Percentiles rank a stretch among this genome's conserved stretches.
These are phyloP conservation scores for Lasioglossum villosulum DNA, from an alignment of 2,888 invertebrate species.

Conservation along the genomic window DNA sequence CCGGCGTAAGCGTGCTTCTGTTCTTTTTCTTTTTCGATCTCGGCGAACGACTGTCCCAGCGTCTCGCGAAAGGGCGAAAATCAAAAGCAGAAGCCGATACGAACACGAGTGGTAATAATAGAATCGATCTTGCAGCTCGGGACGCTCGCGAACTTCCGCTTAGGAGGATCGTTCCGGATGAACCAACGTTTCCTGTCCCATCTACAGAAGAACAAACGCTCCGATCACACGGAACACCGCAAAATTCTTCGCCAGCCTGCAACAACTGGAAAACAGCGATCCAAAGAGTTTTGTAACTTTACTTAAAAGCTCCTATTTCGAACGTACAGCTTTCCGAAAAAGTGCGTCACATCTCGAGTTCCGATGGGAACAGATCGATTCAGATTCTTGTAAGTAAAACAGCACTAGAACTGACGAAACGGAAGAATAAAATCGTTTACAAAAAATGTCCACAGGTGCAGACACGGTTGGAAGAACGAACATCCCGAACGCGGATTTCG, in stretches of 20 bases:
- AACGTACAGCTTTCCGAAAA: not conserved
- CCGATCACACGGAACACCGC: not conserved
- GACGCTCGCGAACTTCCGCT: slow-evolving; percentile 3
- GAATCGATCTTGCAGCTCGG: not conserved
- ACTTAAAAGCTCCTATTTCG: not conserved
- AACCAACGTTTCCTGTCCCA: not conserved
- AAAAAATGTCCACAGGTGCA: not conserved
- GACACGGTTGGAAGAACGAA: not conserved
- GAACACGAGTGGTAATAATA: not conserved
- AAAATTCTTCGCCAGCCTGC: not conserved
- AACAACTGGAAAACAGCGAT: not conserved
- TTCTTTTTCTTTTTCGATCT: slow-evolving; percentile 14
- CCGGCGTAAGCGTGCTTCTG: slow-evolving; percentile 49
- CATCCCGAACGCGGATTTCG: not conserved
- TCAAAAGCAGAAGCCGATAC: slow-evolving; percentile 15
- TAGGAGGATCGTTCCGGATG: slow-evolving; percentile 3
- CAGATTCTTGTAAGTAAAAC: not conserved
- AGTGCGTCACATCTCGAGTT: not conserved
- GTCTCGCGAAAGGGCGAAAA: slow-evolving; percentile 13
- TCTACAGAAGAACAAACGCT: not conserved
- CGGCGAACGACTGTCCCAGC: not conserved
- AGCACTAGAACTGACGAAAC: not conserved
- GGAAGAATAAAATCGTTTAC: not conserved
- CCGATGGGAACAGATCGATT: no score
- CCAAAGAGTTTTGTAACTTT: not conserved